phyloP scores from a whole-genome alignment of 2,113 vertebrate species.

The Gobius niger region DNA sequence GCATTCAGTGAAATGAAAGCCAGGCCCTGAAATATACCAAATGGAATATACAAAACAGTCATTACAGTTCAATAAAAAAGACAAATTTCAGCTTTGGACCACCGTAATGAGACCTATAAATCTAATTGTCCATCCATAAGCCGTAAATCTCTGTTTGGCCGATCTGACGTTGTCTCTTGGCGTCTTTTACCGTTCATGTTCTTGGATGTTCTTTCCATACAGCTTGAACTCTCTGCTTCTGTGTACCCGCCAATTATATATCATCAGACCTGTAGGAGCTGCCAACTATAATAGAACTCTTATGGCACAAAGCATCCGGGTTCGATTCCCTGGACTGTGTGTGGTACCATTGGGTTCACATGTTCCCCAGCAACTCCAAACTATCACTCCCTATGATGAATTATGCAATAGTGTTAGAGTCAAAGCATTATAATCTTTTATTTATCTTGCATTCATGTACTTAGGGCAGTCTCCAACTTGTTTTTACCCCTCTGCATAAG shows the following conservation, averaged over 20 bases:
- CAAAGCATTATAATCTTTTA: no score
- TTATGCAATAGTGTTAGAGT: no score
- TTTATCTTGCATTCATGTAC: no score
- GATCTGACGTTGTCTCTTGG: neutral
- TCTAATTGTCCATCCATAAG: neutral
- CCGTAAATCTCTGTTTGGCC: neutral
- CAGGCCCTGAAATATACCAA: no score
- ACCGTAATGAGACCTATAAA: neutral
- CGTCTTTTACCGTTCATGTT: neutral
- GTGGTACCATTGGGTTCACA: no score
- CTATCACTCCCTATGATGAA: no score
- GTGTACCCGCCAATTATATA: neutral
- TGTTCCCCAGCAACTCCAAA: no score
- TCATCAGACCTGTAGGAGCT: neutral
- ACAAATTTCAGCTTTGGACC: neutral
- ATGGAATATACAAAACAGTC: neutral
- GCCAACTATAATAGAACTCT: neutral
- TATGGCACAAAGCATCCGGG: neutral
- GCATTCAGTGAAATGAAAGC: no score
- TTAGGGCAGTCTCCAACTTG: no score
- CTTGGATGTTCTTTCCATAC: slow-evolving; percentile 4
- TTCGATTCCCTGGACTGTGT: neutral
- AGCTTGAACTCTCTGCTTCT: neutral
- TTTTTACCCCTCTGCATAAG: no score
- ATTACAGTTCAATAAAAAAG: neutral